Evolutionary conservation across 2,888 invertebrate genomes (phyloP), one percentile per base, ranked within the genome.

Genomic region (Callinectes sapidus): DNA sequence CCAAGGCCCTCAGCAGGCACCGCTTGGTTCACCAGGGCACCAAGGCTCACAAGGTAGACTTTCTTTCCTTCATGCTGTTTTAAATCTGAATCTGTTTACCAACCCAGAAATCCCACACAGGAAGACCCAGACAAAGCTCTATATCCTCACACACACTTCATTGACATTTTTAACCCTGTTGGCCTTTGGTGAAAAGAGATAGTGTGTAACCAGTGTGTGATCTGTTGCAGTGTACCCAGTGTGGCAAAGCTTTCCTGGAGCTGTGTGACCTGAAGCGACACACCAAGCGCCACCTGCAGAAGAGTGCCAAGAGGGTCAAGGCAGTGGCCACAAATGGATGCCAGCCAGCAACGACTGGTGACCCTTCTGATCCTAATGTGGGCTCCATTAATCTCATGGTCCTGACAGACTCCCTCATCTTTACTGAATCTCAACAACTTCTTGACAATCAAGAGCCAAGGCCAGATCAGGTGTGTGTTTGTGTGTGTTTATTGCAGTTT

Each of bases 361-460:
- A 39, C 18, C 48, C 48, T 48, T n/a, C 90, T 55, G 92, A 87
- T 2, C 42, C 92, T n/a, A 66, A 85, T 28, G 91, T 93, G 91
- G 89, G 61, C n/a, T 88, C 92, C 48, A 89, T 93, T n/a, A 93
- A 90, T 61, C 88, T 93, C 28, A 90, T 93, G 92, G 89, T 93
- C n/a, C 91, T 93, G 14, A 90, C 88, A 1, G 92, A 93, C 48
- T 87, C 90, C 1, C 85, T 93, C 23, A 61, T 93, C 18, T 93
- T 93, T 54, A 91, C 88, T 6, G 90, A 93, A 77, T 77, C 92
- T 85, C 92, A 93, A 16, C 91, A 88, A 48, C 55, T 93, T 10
- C 66, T 93, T 28, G 89, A 91, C 23, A 55, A 88, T 23, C 39
- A 88, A 42, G 89, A 39, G 14, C 35, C 90, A 13, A 85, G 87